Base-by-base conservation (phyloP, 2,888 invertebrate species). In the Coecobrya sp. region DNA sequence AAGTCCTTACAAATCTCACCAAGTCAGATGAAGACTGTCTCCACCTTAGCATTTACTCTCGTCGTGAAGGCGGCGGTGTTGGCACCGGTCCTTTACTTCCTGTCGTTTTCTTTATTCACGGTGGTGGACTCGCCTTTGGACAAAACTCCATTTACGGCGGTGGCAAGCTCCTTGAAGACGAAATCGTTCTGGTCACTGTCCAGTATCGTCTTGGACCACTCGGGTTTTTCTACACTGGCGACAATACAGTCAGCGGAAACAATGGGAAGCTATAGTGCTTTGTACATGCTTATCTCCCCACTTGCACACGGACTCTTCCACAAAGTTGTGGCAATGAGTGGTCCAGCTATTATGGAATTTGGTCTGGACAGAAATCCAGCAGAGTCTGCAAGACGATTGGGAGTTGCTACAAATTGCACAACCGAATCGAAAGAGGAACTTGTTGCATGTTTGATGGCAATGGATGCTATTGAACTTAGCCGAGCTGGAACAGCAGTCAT, bases 41-140 rank as follows among this genome's bases (percentile, higher is more conserved):
- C 1, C 92, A 55, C 79, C 70, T 93, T 10, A 86, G 85, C 84
- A 85, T 93, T 49, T 91, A 93, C 76, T 82, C 92, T 4, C 49
- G 36, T 42, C 65, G 30, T 19, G 79, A 55, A 13, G 27, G 65
- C 27, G 65, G 65, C 16, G 65, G 65, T 2, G 27, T 65, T 65
- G 65, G 65, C 0, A 65, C 27, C 10, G 65, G 65, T 65, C 65
- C 65, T 8, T 13, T 65, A 13, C 79, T 93, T 13, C 93, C 93
- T 0, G 93, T 93, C 19, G 79, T 93, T 25, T 89, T 52, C n/a
- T 93, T 89, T 27, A 79, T 93, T 22, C 93, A 93, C 68, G 93
- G 93, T 55, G 93, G 93, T n/a, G 93, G 90, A 5, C 92, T 92
- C 30, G 86, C 89, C 19, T 36, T 93, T 5, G 93, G 93, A 25